Percentiles rank a stretch among this genome's conserved stretches.
Evolutionary conservation across 2,797 vertebrate species (phyloP).

Genomic region (Falco biarmicus): DNA sequence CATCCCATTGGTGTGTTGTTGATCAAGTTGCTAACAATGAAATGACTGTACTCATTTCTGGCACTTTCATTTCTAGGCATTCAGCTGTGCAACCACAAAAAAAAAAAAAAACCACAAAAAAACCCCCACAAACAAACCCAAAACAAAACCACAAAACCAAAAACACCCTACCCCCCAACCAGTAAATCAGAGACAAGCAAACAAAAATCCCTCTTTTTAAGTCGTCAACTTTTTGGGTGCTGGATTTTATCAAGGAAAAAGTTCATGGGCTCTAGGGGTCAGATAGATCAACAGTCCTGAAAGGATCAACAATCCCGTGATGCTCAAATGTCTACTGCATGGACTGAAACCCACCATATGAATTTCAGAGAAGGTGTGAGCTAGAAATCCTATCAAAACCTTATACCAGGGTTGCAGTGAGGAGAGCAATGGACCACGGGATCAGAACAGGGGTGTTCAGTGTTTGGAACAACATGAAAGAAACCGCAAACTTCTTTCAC

Average conservation of each 20-base stretch:
- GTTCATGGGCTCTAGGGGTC: neutral
- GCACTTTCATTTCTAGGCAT: neutral
- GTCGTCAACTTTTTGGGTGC: neutral
- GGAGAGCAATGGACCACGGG: neutral
- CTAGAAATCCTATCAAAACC: neutral
- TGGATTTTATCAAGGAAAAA: neutral
- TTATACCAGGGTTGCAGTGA: neutral
- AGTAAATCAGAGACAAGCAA: neutral
- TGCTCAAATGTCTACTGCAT: neutral
- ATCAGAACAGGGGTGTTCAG: neutral
- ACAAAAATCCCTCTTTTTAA: neutral
- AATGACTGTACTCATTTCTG: neutral
- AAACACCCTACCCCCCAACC: too few species aligned
- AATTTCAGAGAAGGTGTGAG: neutral
- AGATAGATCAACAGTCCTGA: neutral
- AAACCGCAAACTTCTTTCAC: neutral
- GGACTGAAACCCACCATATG: neutral
- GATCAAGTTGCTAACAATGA: neutral
- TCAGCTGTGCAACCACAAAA: neutral
- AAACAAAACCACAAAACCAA: too few species aligned
- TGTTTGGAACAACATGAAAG: rapidly evolving
- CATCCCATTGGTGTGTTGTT: neutral
- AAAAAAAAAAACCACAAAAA: neutral
- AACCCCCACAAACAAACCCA: too few species aligned
- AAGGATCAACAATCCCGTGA: neutral